Conservation (phyloP, 2,113 vertebrate species). For the Oryzias woworae region DNA sequence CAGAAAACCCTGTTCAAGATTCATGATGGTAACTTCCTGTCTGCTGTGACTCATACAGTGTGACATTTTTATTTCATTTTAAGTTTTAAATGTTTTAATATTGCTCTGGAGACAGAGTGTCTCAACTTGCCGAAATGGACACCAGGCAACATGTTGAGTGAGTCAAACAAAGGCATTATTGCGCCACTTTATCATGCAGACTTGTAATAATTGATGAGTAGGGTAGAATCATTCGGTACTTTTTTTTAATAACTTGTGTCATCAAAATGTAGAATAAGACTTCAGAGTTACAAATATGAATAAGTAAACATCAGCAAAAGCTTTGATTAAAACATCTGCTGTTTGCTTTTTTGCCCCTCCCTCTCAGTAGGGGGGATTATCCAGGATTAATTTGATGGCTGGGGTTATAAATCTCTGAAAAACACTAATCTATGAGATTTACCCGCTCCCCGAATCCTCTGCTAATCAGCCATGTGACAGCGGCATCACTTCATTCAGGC, state of each 20-base stretch:
- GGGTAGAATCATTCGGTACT: no score
- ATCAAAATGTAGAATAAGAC: constrained; percentile 11
- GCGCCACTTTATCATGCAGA: no score
- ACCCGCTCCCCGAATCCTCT: constrained; percentile 48
- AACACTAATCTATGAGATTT: constrained; percentile 66
- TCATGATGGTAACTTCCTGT: constrained; percentile 3
- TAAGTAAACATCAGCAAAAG: constrained; percentile 36
- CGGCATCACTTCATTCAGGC: constrained; percentile 39
- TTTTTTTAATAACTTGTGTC: constrained; percentile 1
- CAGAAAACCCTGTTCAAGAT: constrained; percentile 4
- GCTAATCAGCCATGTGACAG: constrained; percentile 43
- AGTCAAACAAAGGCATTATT: not conserved
- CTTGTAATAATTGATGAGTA: no score
- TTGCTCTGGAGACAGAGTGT: not conserved
- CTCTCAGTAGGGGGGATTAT: constrained; percentile 58
- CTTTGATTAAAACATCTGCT: constrained; percentile 43
- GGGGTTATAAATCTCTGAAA: constrained; percentile 64
- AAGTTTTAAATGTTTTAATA: constrained; percentile 12
- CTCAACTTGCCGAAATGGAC: not conserved
- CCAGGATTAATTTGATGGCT: constrained; percentile 66
- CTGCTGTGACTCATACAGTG: constrained; percentile 12
- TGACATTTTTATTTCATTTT: constrained; percentile 7
- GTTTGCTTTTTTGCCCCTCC: constrained; percentile 12
- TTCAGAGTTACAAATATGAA: constrained; percentile 3
- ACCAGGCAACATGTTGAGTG: not conserved